Evolutionary conservation across 2,113 vertebrate genomes (phyloP).

Genomic region (Progne subis): DNA sequence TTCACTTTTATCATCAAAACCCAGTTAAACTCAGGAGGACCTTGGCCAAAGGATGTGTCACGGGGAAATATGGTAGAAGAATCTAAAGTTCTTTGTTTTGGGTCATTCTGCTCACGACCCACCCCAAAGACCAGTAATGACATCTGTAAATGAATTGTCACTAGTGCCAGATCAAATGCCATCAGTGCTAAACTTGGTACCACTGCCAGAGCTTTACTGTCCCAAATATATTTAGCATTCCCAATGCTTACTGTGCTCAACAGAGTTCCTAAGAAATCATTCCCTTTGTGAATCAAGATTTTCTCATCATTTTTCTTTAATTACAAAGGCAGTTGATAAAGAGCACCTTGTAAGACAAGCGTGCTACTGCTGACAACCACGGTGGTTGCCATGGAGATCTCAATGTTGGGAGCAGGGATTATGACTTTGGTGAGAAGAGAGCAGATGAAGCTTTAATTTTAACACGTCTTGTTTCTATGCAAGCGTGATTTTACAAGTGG

Average conservation of each 20-base stretch:
- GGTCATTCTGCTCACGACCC: not conserved
- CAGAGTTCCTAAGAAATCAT: not conserved
- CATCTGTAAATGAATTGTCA: not conserved
- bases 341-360: conserved; percentile 3
- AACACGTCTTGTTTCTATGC: not conserved
- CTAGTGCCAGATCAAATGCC: not conserved
- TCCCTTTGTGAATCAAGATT: not conserved
- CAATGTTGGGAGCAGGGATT: conserved; percentile 38
- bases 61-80: not conserved
- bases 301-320: conserved; percentile 19
- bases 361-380: not conserved
- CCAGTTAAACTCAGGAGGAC: not conserved
- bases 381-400: conserved; percentile 55
- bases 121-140: not conserved
- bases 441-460: conserved; percentile 63
- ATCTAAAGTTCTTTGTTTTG: not conserved
- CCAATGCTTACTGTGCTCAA: not conserved
- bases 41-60: not conserved
- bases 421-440: conserved; percentile 36
- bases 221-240: not conserved
- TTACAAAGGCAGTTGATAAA: conserved; percentile 43
- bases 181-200: not conserved
- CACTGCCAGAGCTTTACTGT: accelerated
- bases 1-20: not conserved
- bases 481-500: not conserved